Percentiles rank a stretch among this genome's conserved stretches.
Conservation (phyloP, 53 echinoderm and acorn worm species). For the Paracentrotus lividus region DNA sequence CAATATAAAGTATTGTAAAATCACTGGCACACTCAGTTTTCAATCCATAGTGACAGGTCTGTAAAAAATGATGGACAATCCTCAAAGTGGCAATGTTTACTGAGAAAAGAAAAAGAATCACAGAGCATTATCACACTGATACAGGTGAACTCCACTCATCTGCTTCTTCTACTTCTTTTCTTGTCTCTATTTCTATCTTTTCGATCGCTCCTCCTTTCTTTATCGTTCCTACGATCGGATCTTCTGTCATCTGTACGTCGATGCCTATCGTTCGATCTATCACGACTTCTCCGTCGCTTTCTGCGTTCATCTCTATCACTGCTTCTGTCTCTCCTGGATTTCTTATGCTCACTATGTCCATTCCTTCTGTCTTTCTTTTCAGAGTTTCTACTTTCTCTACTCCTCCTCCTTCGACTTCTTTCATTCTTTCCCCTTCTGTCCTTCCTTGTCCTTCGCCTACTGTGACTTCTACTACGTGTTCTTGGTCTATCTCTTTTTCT, state of each 20-base stretch:
- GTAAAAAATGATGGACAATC: background rate
- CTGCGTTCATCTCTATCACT: background rate
- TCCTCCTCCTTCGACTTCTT: background rate
- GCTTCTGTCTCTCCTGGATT: constrained; percentile 14
- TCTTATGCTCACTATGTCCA: constrained; percentile 12
- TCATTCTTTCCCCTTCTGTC: constrained; percentile 11
- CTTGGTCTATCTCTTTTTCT: background rate
- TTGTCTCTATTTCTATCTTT: constrained; percentile 19
- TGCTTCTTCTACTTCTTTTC: constrained; percentile 14
- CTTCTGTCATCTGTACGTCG: background rate
- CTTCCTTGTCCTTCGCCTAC: constrained; percentile 9
- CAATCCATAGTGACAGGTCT: background rate
- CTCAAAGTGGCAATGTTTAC: background rate
- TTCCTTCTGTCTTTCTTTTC: constrained; percentile 42
- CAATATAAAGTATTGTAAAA: no score
- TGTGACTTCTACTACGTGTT: constrained; percentile 1
- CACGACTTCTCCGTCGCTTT: background rate
- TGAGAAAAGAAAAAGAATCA: background rate
- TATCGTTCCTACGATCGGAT: background rate
- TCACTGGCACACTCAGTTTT: background rate
- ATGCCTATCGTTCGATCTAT: constrained; percentile 11
- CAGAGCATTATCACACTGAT: background rate
- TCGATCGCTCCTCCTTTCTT: constrained; percentile 21
- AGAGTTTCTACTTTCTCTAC: constrained; percentile 56
- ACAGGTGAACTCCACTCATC: background rate